Conservation (phyloP, 2,113 vertebrate species). For the Motacilla tschutschensis region DNA sequence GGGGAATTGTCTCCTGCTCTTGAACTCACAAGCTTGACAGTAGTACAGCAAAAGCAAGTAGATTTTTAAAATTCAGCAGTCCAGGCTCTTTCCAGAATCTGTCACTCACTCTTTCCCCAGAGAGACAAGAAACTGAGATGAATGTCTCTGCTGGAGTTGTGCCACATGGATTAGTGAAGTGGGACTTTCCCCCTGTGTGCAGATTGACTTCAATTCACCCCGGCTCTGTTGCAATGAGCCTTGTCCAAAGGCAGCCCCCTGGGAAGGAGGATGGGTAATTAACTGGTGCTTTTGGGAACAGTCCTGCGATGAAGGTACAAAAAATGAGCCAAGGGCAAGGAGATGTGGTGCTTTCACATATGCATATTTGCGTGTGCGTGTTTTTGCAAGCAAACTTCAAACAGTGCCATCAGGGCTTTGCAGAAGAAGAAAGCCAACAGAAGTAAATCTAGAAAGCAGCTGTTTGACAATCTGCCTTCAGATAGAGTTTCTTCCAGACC, state of each 20-base stretch:
- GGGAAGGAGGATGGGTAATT: background rate
- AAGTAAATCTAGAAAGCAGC: background rate
- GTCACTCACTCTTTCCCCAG: background rate
- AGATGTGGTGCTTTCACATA: background rate
- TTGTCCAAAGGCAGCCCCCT: background rate
- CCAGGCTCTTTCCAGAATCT: background rate
- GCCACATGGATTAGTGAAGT: background rate
- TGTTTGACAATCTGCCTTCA: background rate
- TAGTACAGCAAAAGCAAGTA: background rate
- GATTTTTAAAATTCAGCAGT: background rate
- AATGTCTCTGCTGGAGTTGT: background rate
- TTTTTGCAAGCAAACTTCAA: background rate
- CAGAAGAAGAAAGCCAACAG: background rate
- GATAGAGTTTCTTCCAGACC: background rate
- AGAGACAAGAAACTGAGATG: background rate
- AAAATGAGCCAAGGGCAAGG: background rate
- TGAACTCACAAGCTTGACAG: background rate
- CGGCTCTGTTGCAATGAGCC: background rate
- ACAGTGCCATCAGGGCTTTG: background rate
- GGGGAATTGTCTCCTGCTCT: background rate
- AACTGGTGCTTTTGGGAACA: background rate
- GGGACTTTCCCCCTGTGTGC: background rate
- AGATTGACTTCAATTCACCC: background rate
- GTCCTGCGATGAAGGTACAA: background rate
- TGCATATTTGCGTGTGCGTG: background rate